These are phyloP conservation scores for Sciaenops ocellatus DNA, from an alignment of 2,797 vertebrate species.

Conservation along the genomic window DNA sequence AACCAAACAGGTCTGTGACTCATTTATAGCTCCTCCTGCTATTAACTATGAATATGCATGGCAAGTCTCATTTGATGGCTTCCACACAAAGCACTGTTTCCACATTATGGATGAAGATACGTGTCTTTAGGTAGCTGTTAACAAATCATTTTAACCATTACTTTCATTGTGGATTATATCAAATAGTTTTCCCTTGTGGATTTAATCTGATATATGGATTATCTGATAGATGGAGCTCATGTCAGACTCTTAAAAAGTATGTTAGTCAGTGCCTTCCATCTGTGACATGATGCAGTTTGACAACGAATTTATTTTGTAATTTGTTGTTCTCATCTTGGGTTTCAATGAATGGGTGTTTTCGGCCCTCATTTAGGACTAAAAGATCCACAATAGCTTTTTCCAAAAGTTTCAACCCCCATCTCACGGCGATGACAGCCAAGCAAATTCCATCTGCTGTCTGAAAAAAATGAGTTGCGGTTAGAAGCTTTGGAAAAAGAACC, in stretches of 20 bases:
- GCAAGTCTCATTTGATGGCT: not conserved
- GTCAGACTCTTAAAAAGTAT: not conserved
- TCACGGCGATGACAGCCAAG: not conserved
- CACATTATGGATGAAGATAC: not conserved
- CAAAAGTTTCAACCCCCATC: not conserved
- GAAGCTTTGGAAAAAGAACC: not conserved
- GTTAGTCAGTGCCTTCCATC: not conserved
- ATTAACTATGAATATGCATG: conserved; percentile 21
- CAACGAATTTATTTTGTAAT: not conserved
- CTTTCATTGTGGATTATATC: not conserved
- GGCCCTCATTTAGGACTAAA: not conserved
- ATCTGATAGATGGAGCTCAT: no score
- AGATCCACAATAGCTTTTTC: not conserved
- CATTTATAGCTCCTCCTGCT: conserved; percentile 32
- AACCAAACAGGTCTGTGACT: conserved; percentile 51
- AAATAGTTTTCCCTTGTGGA: not conserved
- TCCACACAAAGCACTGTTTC: not conserved
- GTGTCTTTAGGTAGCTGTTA: not conserved
- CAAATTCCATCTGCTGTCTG: not conserved
- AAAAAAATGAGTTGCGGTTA: not conserved
- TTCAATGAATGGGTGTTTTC: not conserved
- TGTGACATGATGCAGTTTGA: not conserved
- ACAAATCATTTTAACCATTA: conserved; percentile 10
- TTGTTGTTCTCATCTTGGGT: not conserved
- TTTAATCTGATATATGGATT: not conserved